Conservation (phyloP, 1,140 invertebrate species). For the Belonocnema kinseyi region DNA sequence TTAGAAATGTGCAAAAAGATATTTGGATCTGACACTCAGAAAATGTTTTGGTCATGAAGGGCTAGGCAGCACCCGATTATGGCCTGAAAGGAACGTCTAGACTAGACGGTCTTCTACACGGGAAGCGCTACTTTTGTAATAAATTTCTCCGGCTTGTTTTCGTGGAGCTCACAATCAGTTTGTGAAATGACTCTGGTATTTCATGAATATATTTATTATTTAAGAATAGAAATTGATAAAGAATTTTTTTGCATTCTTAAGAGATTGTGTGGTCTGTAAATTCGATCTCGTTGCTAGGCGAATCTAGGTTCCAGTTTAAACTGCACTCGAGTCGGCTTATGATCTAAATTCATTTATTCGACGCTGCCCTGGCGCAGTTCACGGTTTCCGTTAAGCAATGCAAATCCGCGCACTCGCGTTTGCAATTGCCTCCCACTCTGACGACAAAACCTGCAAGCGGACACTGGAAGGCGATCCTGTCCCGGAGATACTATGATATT, state of each 20-base stretch:
- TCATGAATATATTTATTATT: neutral
- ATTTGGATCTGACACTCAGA: no score
- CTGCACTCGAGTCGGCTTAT: constrained; percentile 26
- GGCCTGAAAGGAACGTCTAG: no score
- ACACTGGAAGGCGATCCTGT: constrained; percentile 32
- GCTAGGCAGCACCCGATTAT: no score
- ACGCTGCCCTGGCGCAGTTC: constrained; percentile 31
- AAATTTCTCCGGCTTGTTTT: no score
- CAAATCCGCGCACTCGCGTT: constrained; percentile 36
- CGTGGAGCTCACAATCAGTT: no score
- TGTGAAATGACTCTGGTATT: neutral
- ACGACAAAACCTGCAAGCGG: neutral
- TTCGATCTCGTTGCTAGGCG: constrained; percentile 18
- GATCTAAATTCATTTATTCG: constrained; percentile 46
- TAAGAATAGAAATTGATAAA: neutral
- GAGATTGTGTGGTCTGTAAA: constrained; percentile 12
- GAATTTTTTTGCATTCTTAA: constrained; percentile 16
- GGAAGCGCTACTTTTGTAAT: no score
- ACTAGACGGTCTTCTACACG: no score
- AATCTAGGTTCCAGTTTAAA: constrained; percentile 14
- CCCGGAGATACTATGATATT: neutral
- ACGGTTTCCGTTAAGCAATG: constrained; percentile 34
- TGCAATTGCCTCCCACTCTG: constrained; percentile 39
- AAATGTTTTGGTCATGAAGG: no score
- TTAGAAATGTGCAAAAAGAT: no score